These are phyloP conservation scores for Ochotona curzoniae DNA, from an alignment of 2,113 vertebrate genomes.

Conservation along the genomic window DNA sequence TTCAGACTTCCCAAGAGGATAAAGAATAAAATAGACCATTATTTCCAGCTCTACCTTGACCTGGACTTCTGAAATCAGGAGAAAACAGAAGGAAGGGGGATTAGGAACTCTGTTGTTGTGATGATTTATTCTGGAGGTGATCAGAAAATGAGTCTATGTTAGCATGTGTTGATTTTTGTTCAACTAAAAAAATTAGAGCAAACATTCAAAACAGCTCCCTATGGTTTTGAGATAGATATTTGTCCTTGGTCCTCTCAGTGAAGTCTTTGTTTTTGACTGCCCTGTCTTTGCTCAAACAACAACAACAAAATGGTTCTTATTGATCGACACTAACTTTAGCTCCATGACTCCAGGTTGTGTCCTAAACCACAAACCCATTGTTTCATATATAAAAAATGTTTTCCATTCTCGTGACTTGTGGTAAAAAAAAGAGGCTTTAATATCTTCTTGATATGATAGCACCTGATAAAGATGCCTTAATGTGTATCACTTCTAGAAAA, in stretches of 20 bases:
- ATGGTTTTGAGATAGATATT: not conserved
- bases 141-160: not conserved
- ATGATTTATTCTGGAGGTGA: not conserved
- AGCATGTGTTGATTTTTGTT: not conserved
- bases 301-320: slow-evolving; percentile 16
- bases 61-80: not conserved
- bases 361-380: slow-evolving; percentile 56
- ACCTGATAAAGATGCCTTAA: slow-evolving; percentile 63
- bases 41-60: not conserved
- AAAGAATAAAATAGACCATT: not conserved
- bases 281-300: not conserved
- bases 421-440: slow-evolving; percentile 62
- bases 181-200: not conserved
- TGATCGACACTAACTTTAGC: slow-evolving; percentile 46
- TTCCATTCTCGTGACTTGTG: slow-evolving; percentile 49
- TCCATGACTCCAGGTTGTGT: slow-evolving; percentile 28
- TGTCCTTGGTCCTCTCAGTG: not conserved
- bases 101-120: not conserved
- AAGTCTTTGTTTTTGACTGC: slow-evolving; percentile 12
- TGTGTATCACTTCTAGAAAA: slow-evolving; percentile 50
- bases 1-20: not conserved
- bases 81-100: not conserved
- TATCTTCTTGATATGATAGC: slow-evolving; percentile 46
- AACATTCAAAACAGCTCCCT: not conserved
- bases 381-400: slow-evolving; percentile 57